phyloP scores from a whole-genome alignment of 2,888 invertebrate species.

The Agriotes lineatus region DNA sequence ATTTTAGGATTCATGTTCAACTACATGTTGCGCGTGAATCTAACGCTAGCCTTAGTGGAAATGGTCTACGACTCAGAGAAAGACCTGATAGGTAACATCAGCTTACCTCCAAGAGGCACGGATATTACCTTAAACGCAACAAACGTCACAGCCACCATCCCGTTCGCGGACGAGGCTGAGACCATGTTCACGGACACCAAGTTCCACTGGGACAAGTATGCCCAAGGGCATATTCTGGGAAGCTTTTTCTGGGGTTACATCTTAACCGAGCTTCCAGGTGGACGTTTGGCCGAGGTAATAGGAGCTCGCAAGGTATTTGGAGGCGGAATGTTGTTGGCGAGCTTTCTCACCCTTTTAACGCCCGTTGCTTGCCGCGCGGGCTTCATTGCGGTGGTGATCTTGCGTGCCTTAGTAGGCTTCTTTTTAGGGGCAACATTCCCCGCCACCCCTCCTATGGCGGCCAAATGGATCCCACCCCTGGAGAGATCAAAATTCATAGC shows the following conservation, averaged over 20 bases:
- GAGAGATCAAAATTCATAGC: conserved; percentile 94
- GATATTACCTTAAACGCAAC: not conserved
- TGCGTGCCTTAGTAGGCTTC: conserved; percentile 73
- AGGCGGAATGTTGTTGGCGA: conserved; percentile 86
- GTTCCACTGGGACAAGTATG: conserved; percentile 83
- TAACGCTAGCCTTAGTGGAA: conserved; percentile 88
- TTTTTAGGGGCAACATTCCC: conserved; percentile 90
- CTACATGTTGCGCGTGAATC: conserved; percentile 88
- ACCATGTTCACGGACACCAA: conserved; percentile 59
- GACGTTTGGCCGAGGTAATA: conserved; percentile 84
- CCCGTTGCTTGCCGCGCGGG: conserved; percentile 81
- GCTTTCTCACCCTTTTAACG: conserved; percentile 83
- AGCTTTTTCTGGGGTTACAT: conserved; percentile 95
- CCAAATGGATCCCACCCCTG: conserved; percentile 94
- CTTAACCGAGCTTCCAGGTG: conserved; percentile 90
- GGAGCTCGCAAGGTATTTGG: conserved; percentile 89
- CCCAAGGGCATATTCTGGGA: conserved; percentile 85
- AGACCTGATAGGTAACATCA: conserved; percentile 54
- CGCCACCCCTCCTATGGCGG: conserved; percentile 92
- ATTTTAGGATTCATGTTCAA: conserved; percentile 91
- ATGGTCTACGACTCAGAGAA: conserved; percentile 71
- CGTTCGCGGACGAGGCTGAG: not conserved
- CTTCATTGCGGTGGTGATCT: conserved; percentile 77
- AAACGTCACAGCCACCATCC: not conserved
- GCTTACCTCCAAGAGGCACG: not conserved